Evolutionary conservation across 2,888 invertebrate species (phyloP).

Genomic region (Conomelus anceps): DNA sequence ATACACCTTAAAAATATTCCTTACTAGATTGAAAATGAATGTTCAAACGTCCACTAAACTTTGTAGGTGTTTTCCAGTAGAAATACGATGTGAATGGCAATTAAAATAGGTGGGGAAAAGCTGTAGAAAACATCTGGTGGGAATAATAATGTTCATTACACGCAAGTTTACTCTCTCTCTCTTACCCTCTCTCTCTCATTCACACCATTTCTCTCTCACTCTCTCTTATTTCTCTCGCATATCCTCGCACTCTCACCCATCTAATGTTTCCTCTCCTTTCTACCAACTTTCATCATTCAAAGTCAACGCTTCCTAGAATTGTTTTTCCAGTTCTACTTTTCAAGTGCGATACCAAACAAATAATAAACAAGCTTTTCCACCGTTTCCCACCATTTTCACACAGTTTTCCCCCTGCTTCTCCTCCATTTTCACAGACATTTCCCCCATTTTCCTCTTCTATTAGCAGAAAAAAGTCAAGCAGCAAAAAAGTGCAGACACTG

Average conservation of each 20-base stretch:
- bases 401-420: background rate
- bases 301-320: conserved; percentile 1
- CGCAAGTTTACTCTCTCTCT: background rate
- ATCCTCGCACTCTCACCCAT: background rate
- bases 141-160: background rate
- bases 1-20: background rate
- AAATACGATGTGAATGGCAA: background rate
- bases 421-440: background rate
- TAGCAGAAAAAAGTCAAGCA: background rate
- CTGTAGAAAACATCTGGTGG: background rate
- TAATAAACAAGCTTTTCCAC: background rate
- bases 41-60: background rate
- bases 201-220: background rate
- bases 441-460: background rate
- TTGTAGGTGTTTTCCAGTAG: background rate
- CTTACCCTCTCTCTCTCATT: conserved; percentile 6
- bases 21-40: background rate
- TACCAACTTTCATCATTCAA: background rate
- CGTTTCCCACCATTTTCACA: background rate
- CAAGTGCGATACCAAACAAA: background rate
- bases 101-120: background rate
- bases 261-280: background rate
- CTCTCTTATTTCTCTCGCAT: background rate
- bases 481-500: background rate
- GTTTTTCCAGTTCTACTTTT: background rate